Conservation (phyloP, 2,113 vertebrate genomes). For the Hucho hucho region DNA sequence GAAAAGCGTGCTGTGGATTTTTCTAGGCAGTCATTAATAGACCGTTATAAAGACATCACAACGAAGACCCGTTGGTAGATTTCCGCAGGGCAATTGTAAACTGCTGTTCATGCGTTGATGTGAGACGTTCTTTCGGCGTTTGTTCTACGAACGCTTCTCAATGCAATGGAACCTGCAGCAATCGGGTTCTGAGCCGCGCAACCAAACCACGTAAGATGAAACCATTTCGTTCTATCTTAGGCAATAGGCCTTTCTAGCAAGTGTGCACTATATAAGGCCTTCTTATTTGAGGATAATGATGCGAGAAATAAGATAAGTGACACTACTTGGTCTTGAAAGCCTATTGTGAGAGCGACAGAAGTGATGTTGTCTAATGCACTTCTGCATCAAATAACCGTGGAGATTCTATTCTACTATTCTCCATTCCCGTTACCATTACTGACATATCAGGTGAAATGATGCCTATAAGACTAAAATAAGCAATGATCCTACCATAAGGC, state of each 20-base stretch:
- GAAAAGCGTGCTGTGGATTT: not conserved
- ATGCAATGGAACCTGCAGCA: conserved; percentile 61
- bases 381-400: too few relatives aligned
- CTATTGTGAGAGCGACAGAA: too few relatives aligned
- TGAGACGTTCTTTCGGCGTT: not conserved
- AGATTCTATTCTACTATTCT: too few relatives aligned
- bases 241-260: not conserved
- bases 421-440: too few relatives aligned
- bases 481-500: too few relatives aligned
- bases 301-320: not conserved
- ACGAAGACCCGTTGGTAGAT: not conserved
- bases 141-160: conserved; percentile 12
- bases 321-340: not conserved
- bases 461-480: too few relatives aligned
- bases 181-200: conserved; percentile 54
- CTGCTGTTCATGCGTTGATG: conserved; percentile 16
- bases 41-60: not conserved
- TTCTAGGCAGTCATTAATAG: not conserved
- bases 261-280: not conserved
- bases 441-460: too few relatives aligned
- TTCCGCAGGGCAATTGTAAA: not conserved
- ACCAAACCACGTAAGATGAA: conserved; percentile 40
- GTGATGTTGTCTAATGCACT: too few relatives aligned
- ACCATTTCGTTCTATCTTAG: conserved; percentile 7
- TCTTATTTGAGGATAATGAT: not conserved